Conservation (phyloP, 1,140 invertebrate genomes). For the Maconellicoccus hirsutus region DNA sequence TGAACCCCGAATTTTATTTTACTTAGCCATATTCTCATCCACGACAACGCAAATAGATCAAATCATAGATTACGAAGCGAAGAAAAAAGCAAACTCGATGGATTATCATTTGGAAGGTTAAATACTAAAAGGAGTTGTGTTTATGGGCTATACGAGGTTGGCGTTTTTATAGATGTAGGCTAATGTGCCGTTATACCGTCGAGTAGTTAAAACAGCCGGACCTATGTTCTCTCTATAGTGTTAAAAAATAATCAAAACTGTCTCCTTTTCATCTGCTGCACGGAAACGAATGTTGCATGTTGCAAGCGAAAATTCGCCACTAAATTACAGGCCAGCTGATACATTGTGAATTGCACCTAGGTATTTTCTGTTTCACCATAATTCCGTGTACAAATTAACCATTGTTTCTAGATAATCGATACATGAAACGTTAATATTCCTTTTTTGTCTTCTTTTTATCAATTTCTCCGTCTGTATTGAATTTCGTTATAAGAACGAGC, state of each 20-base stretch:
- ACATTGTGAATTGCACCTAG: not conserved
- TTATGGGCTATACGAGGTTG: not conserved
- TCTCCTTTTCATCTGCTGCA: not conserved
- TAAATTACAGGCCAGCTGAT: not conserved
- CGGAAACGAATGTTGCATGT: not conserved
- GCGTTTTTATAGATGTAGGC: slow-evolving; percentile 7
- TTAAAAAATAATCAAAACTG: not conserved
- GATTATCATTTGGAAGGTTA: slow-evolving; percentile 4
- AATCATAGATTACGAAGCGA: no score
- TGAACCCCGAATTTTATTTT: no score
- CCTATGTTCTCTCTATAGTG: not conserved
- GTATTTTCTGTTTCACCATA: no score
- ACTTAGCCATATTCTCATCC: no score
- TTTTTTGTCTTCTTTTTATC: not conserved
- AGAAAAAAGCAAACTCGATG: not conserved
- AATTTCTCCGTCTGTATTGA: not conserved
- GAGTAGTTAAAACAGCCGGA: slow-evolving; percentile 7
- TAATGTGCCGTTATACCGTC: slow-evolving; percentile 7
- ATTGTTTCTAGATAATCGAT: slow-evolving; percentile 5
- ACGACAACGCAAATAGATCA: no score
- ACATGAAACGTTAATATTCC: not conserved
- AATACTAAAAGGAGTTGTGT: not conserved
- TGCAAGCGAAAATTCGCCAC: not conserved
- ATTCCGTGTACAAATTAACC: not conserved
- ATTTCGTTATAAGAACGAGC: not conserved